Base-by-base conservation (phyloP, 1,140 invertebrate species). In the Drosophila virilis region DNA sequence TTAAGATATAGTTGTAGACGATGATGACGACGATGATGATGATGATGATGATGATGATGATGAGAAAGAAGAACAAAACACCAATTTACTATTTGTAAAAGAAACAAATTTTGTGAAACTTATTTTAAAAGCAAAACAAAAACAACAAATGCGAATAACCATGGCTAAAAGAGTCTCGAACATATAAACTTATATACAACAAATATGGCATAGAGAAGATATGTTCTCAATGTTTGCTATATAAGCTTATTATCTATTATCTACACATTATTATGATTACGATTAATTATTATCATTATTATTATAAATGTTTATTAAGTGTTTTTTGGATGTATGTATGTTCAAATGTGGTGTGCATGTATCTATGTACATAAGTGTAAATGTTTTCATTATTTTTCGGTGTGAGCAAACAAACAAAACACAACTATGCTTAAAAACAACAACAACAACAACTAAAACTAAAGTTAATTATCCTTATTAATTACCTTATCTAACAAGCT, bases 261-360 rank as follows among this genome's bases (percentile, higher is more conserved):
- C 80, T 78, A 77, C 79, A 86, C 76, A 89, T 77, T 89, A 71
- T 89, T 71, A 73, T 65, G 40, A 74, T 70, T 62, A 68, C 58
- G 62, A 58, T 48, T 64, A 71, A 4, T 55, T 64, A 64, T 71
- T 48, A 73, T 60, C 22, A 66, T 60, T 51, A 67, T 50, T 68
- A 74, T 76, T 79, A 89, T 89, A 77, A 88, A 88, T 88, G 80
- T 89, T 84, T 74, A 90, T 84, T 86, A 89, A 90, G 85, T 89
- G 77, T 89, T 59, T 89, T 58, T 71, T 84, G 84, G 54, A 76
- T 90, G 84, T 88, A 80, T 88, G 85, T 83, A 45, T 88, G 76
- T 71, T 80, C 66, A 80, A 80, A 65, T 69, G 72, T 84, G 79
- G 78, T 72, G 79, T 82, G 77, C 76, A 72, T 72, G 77, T 73